Percentiles rank a stretch among this genome's conserved stretches.
These are phyloP conservation scores for Malurus cyaneus DNA, from an alignment of 2,113 vertebrate genomes.

Conservation along the genomic window DNA sequence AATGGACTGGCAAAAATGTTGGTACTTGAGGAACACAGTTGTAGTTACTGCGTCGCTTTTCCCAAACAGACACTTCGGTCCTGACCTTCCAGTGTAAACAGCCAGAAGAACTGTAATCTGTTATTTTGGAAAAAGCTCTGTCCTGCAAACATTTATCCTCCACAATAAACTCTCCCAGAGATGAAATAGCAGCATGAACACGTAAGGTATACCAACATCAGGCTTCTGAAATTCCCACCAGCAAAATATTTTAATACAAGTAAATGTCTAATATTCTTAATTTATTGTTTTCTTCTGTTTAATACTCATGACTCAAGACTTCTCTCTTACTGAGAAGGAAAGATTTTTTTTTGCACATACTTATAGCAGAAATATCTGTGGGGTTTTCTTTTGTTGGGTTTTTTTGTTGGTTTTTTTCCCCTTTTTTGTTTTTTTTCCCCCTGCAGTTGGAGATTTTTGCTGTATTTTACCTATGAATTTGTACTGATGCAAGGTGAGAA, in stretches of 20 bases:
- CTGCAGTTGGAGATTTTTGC: fast-evolving
- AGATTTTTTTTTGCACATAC: background rate
- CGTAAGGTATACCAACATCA: slow-evolving; percentile 63
- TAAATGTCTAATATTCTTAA: background rate
- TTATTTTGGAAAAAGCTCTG: slow-evolving; percentile 62
- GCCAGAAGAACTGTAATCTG: slow-evolving; percentile 47
- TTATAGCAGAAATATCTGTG: background rate
- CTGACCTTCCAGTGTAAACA: slow-evolving; percentile 69
- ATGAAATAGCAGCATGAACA: slow-evolving; percentile 42
- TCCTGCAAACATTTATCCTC: slow-evolving; percentile 70
- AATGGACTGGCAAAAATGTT: slow-evolving; percentile 66
- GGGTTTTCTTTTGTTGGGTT: background rate
- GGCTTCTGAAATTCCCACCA: slow-evolving; percentile 27
- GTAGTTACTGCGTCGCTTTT: background rate
- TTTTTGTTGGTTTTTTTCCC: background rate
- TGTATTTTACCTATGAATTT: background rate
- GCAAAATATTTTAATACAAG: background rate
- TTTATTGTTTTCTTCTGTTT: background rate
- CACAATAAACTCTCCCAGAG: slow-evolving; percentile 57
- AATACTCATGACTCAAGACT: background rate
- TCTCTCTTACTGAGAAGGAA: background rate
- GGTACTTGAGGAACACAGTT: slow-evolving; percentile 7
- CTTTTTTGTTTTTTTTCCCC: background rate
- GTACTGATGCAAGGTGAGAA: background rate
- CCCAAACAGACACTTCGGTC: slow-evolving; percentile 9